Evolutionary conservation across 2,113 vertebrate genomes (phyloP).

Genomic region (Balaeniceps rex): DNA sequence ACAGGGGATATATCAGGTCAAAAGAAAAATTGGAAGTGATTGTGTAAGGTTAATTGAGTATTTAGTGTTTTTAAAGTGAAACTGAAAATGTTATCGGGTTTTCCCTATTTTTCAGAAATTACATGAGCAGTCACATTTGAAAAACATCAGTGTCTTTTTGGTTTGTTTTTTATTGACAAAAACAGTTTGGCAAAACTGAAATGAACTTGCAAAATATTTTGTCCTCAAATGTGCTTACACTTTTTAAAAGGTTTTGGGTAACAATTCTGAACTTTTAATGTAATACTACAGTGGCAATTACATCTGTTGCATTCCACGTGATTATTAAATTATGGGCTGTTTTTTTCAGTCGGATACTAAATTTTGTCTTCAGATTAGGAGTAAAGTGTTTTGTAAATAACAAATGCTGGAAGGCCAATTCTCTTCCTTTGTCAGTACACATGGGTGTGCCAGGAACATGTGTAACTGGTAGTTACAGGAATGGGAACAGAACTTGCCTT

Average conservation of each 20-base stretch:
- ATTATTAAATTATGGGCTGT: constrained; percentile 22
- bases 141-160: background rate
- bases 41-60: background rate
- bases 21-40: background rate
- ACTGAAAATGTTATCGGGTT: background rate
- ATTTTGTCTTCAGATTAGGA: constrained; percentile 17
- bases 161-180: background rate
- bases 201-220: background rate
- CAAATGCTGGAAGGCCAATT: background rate
- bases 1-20: background rate
- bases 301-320: constrained; percentile 29
- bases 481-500: background rate
- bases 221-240: background rate
- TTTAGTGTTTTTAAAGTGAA: background rate
- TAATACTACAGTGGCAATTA: background rate
- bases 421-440: background rate
- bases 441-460: background rate
- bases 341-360: background rate
- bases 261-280: background rate
- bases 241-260: background rate
- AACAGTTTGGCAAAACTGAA: background rate
- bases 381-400: background rate
- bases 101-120: background rate
- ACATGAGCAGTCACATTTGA: background rate
- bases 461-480: background rate